phyloP scores from a whole-genome alignment of 2,113 vertebrate species.

The Halcyon malimbica region DNA sequence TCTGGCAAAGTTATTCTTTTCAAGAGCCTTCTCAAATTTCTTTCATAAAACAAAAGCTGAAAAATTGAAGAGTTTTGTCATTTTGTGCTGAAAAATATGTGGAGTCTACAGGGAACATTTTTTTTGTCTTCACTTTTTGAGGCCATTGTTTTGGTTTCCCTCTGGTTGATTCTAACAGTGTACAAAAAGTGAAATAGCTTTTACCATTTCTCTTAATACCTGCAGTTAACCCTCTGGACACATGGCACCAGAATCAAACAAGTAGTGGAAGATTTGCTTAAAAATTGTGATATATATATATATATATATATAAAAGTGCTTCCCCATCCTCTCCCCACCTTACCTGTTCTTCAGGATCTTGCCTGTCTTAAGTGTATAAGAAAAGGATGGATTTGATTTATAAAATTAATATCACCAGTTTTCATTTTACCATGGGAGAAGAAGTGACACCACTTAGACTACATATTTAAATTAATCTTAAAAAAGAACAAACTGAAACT shows the following conservation, averaged over 20 bases:
- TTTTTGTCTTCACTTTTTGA: neutral
- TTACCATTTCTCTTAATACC: neutral
- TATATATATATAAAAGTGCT: neutral
- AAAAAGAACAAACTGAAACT: conserved; percentile 1
- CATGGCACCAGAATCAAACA: neutral
- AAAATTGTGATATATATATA: too few species aligned
- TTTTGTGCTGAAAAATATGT: neutral
- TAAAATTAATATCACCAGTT: neutral
- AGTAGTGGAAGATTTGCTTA: neutral
- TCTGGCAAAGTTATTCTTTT: neutral
- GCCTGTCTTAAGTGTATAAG: neutral
- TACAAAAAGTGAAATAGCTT: neutral
- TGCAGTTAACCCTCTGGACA: neutral
- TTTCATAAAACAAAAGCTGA: neutral
- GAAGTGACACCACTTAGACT: neutral
- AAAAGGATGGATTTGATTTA: neutral
- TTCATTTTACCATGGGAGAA: neutral
- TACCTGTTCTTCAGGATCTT: neutral
- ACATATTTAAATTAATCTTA: conserved; percentile 14
- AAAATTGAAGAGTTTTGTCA: neutral
- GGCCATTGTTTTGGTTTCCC: neutral
- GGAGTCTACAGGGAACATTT: neutral
- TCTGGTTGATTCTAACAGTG: neutral
- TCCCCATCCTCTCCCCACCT: neutral
- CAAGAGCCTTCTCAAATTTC: neutral